phyloP scores from a whole-genome alignment of 2,888 invertebrate species.

The Clistopyga incitator region DNA sequence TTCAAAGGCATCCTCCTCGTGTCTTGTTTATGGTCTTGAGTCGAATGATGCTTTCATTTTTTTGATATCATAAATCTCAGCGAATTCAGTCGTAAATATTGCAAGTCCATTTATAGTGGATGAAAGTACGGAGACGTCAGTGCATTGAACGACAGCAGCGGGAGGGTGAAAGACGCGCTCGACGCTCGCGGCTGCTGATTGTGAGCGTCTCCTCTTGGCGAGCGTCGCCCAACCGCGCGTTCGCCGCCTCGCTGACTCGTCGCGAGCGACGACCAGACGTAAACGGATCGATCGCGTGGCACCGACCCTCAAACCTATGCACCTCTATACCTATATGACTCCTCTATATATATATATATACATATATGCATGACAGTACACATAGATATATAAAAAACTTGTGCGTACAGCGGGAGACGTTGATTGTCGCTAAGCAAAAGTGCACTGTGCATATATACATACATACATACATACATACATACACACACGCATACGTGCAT shows the following conservation, averaged over 20 bases:
- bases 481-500: conserved; percentile 34
- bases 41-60: too few species aligned
- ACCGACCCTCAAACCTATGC: conserved; percentile 74
- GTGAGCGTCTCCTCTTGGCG: conserved; percentile 13
- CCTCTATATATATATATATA: not conserved
- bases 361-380: conserved; percentile 3
- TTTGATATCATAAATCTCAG: too few species aligned
- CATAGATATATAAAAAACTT: conserved; percentile 17
- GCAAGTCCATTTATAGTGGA: too few species aligned
- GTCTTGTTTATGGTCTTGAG: too few species aligned
- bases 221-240: conserved; percentile 25
- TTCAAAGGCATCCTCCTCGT: too few species aligned
- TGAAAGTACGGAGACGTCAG: not conserved
- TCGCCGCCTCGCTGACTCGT: conserved; percentile 61
- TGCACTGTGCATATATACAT: conserved; percentile 18
- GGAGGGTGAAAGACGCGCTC: conserved; percentile 22
- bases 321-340: conserved; percentile 49
- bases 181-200: conserved; percentile 13
- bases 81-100: too few species aligned
- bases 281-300: conserved; percentile 80
- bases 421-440: conserved; percentile 41
- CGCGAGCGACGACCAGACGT: conserved; percentile 75
- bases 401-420: conserved; percentile 32
- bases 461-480: not conserved
- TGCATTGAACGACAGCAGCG: not conserved